Evolutionary conservation across 2,797 vertebrate genomes (phyloP), one percentile per base, ranked within the genome.

Genomic region (Acipenser transmontanus): DNA sequence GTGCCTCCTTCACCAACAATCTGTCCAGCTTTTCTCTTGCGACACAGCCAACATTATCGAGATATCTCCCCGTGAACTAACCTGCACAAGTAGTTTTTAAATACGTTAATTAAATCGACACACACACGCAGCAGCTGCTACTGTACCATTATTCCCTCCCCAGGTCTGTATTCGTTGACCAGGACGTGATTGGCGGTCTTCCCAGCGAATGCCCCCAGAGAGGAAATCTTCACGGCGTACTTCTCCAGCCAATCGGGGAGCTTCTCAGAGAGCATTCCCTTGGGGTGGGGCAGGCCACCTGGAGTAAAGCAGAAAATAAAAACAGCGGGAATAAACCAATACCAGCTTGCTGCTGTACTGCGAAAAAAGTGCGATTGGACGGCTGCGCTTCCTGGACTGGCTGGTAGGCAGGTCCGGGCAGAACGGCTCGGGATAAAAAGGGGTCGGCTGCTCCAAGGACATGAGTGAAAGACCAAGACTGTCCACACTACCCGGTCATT

Each of bases 111-210:
- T 12, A 4, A 14, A 11, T 34, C 34, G 34, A 52, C 51, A 52
- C 6, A 0, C 51, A 9, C 34, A 2, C n/a, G 34, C 17, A 47
- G 6, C 34, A 52, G 56, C 20, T 20, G 11, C 4, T 8, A 48
- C 48, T 17, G 9, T 83, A 91, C 91, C 94, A 97, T 96, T 62
- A 97, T 96, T 61, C 95, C 94, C 75, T 96, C 89, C 8, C 92
- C 93, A 13, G 78, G 81, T 67, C 85, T 87, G 67, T 97, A 97
- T 70, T 97, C 94, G n/a, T 97, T 96, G 72, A 96, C 91, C 71
- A 97, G 82, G 71, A 96, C 91, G 2, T 96, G 94, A 71, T 96
- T 97, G 60, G 95, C 94, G 0, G 62, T 70, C 67, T 89, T 88
- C 50, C 89, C 93, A n/a, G 83, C 78, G 70, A 97, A 97, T 0